phyloP scores from a whole-genome alignment of 2,888 invertebrate species.

The Furcula furcula region DNA sequence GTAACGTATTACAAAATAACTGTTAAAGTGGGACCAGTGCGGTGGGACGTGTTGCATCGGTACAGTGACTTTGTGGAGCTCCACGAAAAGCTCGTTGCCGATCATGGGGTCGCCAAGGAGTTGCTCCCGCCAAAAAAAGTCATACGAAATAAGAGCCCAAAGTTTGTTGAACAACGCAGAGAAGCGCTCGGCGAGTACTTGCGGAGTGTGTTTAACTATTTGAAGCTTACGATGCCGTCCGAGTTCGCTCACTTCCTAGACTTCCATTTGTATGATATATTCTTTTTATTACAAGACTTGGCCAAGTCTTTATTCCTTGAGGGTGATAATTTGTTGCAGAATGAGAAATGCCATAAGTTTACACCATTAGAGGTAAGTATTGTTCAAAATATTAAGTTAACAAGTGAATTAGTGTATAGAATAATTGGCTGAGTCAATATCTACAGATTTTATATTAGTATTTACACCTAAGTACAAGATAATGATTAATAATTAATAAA shows the following conservation, averaged over 20 bases:
- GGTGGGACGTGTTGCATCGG: slow-evolving; percentile 92
- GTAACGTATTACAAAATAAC: slow-evolving; percentile 88
- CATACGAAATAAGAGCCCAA: slow-evolving; percentile 93
- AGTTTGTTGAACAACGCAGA: slow-evolving; percentile 92
- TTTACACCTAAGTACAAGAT: too few species aligned
- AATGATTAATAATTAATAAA: too few species aligned
- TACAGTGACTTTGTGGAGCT: slow-evolving; percentile 95
- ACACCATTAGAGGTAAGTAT: slow-evolving; percentile 87
- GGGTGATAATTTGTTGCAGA: slow-evolving; percentile 86
- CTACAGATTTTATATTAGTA: too few species aligned
- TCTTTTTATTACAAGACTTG: slow-evolving; percentile 91
- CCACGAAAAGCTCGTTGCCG: slow-evolving; percentile 90
- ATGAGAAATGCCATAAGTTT: slow-evolving; percentile 85
- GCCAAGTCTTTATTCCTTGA: slow-evolving; percentile 89
- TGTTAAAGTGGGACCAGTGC: slow-evolving; percentile 85
- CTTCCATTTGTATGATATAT: slow-evolving; percentile 94
- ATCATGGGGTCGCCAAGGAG: slow-evolving; percentile 91
- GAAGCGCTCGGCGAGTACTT: slow-evolving; percentile 91
- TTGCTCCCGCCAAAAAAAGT: slow-evolving; percentile 96
- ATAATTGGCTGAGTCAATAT: too few species aligned
- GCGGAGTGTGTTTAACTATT: slow-evolving; percentile 87
- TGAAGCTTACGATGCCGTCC: slow-evolving; percentile 90
- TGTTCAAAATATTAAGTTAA: too few species aligned
- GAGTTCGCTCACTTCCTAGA: slow-evolving; percentile 92
- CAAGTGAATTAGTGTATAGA: too few species aligned